Percentiles rank a stretch among this genome's conserved stretches.
Conservation (phyloP, 1,140 invertebrate genomes). For the Asbolus verrucosus region DNA sequence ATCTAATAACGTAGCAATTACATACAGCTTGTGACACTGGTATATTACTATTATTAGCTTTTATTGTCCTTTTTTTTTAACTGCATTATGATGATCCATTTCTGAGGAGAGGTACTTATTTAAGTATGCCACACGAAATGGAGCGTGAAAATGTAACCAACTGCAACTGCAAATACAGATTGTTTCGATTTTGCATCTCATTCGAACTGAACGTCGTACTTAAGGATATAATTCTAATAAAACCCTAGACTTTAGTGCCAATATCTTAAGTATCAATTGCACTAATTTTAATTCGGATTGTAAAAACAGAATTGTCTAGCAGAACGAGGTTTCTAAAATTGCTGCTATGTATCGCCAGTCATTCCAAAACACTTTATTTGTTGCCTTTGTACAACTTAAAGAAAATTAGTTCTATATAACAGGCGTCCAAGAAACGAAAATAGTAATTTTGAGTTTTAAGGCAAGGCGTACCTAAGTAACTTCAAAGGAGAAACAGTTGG, state of each 20-base stretch:
- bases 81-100: neutral
- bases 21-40: slow-evolving; percentile 40
- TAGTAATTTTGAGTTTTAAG: too few relatives aligned
- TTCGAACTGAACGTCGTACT: neutral
- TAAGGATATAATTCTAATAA: neutral
- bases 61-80: slow-evolving; percentile 34
- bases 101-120: too few relatives aligned
- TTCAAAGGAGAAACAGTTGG: too few relatives aligned
- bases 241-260: slow-evolving; percentile 7
- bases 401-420: too few relatives aligned
- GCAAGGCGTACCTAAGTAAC: too few relatives aligned
- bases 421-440: too few relatives aligned
- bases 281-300: neutral
- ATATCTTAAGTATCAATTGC: slow-evolving; percentile 17
- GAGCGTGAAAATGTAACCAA: neutral
- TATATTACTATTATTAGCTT: slow-evolving; percentile 45
- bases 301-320: neutral
- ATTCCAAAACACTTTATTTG: too few relatives aligned
- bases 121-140: too few relatives aligned
- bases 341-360: too few relatives aligned
- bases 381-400: too few relatives aligned
- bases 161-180: neutral
- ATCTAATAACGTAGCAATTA: slow-evolving; percentile 44
- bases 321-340: too few relatives aligned
- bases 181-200: slow-evolving; percentile 24